phyloP scores from a whole-genome alignment of 2,113 vertebrate species.

The Microtus montanus region DNA sequence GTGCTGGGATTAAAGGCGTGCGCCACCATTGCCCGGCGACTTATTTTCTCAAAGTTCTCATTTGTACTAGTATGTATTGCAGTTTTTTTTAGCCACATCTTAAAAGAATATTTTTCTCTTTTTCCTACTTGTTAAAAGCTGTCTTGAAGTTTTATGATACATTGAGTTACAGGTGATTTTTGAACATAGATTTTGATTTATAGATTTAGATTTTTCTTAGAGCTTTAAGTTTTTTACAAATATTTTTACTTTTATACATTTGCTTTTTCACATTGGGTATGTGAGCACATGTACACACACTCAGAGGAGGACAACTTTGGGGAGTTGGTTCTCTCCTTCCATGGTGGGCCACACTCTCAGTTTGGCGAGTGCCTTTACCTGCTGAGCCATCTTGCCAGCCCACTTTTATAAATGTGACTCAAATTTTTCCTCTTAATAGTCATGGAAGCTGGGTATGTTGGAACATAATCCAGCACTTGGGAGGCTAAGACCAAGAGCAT shows the following conservation, averaged over 20 bases:
- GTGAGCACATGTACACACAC: background rate
- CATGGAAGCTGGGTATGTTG: background rate
- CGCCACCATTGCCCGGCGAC: too few species aligned
- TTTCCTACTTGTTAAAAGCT: background rate
- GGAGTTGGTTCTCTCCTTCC: background rate
- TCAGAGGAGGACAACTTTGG: background rate
- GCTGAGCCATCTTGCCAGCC: background rate
- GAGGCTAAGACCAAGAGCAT: background rate
- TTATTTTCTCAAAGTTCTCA: too few species aligned
- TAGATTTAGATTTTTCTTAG: conserved; percentile 22
- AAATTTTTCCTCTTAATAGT: conserved; percentile 30
- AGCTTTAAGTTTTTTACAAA: conserved; percentile 31
- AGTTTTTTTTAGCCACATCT: background rate
- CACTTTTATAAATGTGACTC: background rate
- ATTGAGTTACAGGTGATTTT: conserved; percentile 25
- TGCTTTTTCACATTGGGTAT: background rate
- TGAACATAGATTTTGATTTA: background rate
- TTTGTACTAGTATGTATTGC: conserved; percentile 16
- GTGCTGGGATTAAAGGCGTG: too few species aligned
- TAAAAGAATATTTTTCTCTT: background rate
- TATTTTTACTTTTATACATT: conserved; percentile 43
- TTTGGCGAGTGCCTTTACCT: background rate
- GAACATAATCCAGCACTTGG: background rate
- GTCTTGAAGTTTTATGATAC: background rate
- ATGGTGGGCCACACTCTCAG: background rate